phyloP scores from a whole-genome alignment of 2,113 vertebrate species.

The Colaptes auratus region DNA sequence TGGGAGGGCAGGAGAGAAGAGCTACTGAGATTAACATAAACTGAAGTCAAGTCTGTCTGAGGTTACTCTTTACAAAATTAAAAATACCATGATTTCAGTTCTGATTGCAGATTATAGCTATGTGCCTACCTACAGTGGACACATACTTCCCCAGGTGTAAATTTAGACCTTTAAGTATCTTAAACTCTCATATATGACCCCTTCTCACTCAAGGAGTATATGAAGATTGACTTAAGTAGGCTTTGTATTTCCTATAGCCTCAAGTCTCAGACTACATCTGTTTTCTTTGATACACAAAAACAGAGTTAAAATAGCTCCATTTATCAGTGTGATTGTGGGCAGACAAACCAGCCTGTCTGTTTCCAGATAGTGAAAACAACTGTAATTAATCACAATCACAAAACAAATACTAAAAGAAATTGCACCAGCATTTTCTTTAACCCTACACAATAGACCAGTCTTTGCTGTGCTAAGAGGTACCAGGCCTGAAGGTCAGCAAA shows the following conservation, averaged over 20 bases:
- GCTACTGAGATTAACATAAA: background rate
- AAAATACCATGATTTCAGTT: background rate
- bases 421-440: slow-evolving; percentile 83
- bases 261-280: slow-evolving; percentile 95
- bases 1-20: background rate
- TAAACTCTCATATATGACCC: slow-evolving; percentile 63
- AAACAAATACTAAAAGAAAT: slow-evolving; percentile 84
- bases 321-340: slow-evolving; percentile 95
- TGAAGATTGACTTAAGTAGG: slow-evolving; percentile 81
- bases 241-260: slow-evolving; percentile 88
- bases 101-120: background rate
- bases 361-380: slow-evolving; percentile 91
- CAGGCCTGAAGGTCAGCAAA: slow-evolving; percentile 87
- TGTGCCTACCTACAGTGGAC: background rate
- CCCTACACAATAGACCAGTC: slow-evolving; percentile 67
- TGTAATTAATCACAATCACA: slow-evolving; percentile 99
- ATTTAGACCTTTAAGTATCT: slow-evolving; percentile 38
- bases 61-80: background rate
- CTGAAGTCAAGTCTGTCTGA: background rate
- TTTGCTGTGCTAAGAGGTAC: slow-evolving; percentile 71
- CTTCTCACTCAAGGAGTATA: slow-evolving; percentile 65
- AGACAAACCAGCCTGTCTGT: slow-evolving; percentile 94
- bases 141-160: background rate
- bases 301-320: slow-evolving; percentile 91
- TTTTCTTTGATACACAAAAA: slow-evolving; percentile 94